Evolutionary conservation across 1,140 invertebrate species (phyloP).

Genomic region (Drosophila neocordata): DNA sequence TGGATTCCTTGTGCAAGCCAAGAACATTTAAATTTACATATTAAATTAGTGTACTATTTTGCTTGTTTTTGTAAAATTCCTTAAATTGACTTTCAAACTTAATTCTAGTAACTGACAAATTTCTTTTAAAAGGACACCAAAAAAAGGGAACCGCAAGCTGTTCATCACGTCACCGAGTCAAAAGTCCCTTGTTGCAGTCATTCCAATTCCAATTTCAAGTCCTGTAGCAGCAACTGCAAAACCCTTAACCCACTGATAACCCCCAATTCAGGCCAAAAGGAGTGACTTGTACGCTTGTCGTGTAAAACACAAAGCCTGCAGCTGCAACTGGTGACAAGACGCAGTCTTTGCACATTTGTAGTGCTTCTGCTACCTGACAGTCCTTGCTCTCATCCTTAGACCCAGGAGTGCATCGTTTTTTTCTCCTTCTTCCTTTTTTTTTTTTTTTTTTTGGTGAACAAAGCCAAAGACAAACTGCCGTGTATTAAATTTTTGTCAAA

Average conservation of each 20-base stretch:
- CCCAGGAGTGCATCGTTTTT: no score
- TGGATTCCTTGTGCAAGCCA: no score
- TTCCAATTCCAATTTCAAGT: constrained; percentile 18
- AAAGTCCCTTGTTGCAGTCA: background rate
- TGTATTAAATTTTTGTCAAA: constrained; percentile 79
- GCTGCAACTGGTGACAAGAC: constrained; percentile 70
- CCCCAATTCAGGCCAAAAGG: constrained; percentile 20
- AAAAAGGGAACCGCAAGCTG: constrained; percentile 10
- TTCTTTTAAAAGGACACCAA: background rate
- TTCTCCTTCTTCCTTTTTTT: background rate
- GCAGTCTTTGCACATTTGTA: constrained; percentile 67
- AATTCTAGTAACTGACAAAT: background rate
- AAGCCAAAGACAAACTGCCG: constrained; percentile 74
- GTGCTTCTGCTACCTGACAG: constrained; percentile 17
- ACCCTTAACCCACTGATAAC: constrained; percentile 40
- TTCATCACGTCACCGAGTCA: background rate
- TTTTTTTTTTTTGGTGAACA: constrained; percentile 34
- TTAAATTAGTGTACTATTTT: no score
- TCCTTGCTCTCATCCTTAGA: no score
- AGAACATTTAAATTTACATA: no score
- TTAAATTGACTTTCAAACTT: background rate
- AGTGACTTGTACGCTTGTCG: constrained; percentile 63
- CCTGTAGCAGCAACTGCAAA: constrained; percentile 40
- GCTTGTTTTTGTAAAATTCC: no score
- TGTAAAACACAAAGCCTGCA: constrained; percentile 69